Evolutionary conservation across 2,113 vertebrate genomes (phyloP).

Genomic region (Pristiophorus japonicus): DNA sequence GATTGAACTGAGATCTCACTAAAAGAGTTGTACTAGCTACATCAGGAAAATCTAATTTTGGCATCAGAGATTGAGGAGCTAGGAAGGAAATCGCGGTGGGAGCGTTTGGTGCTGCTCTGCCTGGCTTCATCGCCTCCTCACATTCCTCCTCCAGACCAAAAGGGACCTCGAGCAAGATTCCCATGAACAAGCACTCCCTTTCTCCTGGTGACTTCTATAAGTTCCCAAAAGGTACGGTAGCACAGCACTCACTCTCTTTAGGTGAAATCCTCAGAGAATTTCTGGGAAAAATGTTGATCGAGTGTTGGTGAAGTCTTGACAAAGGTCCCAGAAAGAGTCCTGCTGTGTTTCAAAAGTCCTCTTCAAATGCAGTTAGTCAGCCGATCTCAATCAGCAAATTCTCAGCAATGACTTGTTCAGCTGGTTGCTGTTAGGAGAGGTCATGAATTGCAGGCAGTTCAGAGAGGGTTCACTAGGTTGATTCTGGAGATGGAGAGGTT

Average conservation of each 20-base stretch:
- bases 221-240: background rate
- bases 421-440: background rate
- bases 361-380: background rate
- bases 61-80: too few relatives aligned
- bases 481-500: too few relatives aligned
- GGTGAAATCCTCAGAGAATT: background rate
- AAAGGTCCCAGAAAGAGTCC: background rate
- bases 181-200: background rate
- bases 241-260: background rate
- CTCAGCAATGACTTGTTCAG: background rate
- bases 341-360: background rate
- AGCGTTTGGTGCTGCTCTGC: too few relatives aligned
- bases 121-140: too few relatives aligned
- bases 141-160: too few relatives aligned
- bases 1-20: too few relatives aligned
- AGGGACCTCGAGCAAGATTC: too few relatives aligned
- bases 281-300: background rate
- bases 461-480: too few relatives aligned
- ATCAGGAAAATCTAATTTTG: too few relatives aligned
- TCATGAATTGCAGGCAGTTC: background rate
- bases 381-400: background rate
- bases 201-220: background rate
- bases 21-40: too few relatives aligned
- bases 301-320: background rate
- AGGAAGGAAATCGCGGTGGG: too few relatives aligned